phyloP scores from a whole-genome alignment of 64 coral and sea anemone genomes.

The Cladopsammia gracilis region DNA sequence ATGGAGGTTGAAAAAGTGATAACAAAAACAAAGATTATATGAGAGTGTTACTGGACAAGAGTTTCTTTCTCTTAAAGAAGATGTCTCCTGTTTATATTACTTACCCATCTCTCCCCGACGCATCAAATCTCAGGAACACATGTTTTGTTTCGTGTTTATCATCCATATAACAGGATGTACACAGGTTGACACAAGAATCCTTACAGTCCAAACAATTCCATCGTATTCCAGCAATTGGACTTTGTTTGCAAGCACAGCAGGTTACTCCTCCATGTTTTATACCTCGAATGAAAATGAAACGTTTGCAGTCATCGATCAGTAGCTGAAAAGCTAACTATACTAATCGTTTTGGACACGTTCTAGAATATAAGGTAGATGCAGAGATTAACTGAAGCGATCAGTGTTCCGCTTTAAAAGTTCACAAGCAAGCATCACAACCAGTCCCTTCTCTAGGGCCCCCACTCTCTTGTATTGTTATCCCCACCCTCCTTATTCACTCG shows the following conservation, averaged over 20 bases:
- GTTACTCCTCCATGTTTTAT: not conserved
- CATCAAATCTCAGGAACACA: slow-evolving; percentile 34
- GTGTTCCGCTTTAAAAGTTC: too few relatives aligned
- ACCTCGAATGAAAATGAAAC: not conserved
- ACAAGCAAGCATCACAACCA: not conserved
- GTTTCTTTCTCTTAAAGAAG: too few relatives aligned
- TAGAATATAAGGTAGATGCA: too few relatives aligned
- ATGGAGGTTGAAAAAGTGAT: too few relatives aligned
- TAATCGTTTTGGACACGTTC: too few relatives aligned
- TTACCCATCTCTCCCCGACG: not conserved
- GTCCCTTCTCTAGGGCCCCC: not conserved
- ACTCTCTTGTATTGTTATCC: not conserved
- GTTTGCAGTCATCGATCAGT: not conserved
- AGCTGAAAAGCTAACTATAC: too few relatives aligned
- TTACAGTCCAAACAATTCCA: slow-evolving; percentile 56
- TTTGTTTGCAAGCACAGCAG: slow-evolving; percentile 35
- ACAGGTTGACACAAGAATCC: slow-evolving; percentile 9
- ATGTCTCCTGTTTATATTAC: not conserved
- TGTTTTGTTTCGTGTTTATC: slow-evolving; percentile 42
- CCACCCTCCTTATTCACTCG: too few relatives aligned
- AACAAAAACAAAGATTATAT: too few relatives aligned
- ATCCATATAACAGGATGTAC: slow-evolving; percentile 64
- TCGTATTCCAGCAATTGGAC: slow-evolving; percentile 47
- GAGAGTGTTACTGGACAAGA: too few relatives aligned
- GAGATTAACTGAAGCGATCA: too few relatives aligned